Conservation (phyloP, 2,113 vertebrate species). For the Antennarius striatus region DNA sequence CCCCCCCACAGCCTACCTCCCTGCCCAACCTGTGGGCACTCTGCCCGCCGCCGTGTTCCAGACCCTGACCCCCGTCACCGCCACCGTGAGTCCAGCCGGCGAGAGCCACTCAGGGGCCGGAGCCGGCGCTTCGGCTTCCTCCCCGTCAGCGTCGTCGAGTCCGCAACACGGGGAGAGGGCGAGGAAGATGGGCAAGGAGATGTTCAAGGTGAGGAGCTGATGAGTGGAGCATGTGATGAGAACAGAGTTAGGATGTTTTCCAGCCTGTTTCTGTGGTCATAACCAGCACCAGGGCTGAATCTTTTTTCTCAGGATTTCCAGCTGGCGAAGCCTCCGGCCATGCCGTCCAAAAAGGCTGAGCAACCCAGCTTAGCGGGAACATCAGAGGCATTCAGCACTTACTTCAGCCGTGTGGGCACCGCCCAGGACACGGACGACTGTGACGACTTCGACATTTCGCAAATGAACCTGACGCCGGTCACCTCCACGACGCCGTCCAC, state of each 20-base stretch:
- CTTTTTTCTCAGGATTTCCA: slow-evolving; percentile 91
- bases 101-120: slow-evolving; percentile 83
- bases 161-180: slow-evolving; percentile 87
- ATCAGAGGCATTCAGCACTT: slow-evolving; percentile 97
- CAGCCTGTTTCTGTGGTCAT: not conserved
- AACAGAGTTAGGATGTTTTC: not conserved
- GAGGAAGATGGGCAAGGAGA: slow-evolving; percentile 93
- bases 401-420: slow-evolving; percentile 96
- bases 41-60: slow-evolving; percentile 98
- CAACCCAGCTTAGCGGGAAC: slow-evolving; percentile 91
- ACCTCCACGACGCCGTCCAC: slow-evolving; percentile 98
- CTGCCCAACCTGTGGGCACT: slow-evolving; percentile 94
- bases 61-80: slow-evolving; percentile 86
- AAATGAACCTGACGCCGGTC: slow-evolving; percentile 98
- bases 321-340: slow-evolving; percentile 93
- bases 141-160: slow-evolving; percentile 85
- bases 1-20: slow-evolving; percentile 95
- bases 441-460: slow-evolving; percentile 99
- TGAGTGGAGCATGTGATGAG: not conserved
- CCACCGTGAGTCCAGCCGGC: slow-evolving; percentile 79
- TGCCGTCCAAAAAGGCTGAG: slow-evolving; percentile 88
- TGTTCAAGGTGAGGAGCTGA: slow-evolving; percentile 83
- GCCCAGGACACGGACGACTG: slow-evolving; percentile 97
- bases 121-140: slow-evolving; percentile 86
- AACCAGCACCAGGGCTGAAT: too few relatives aligned